Conservation (phyloP, 2,888 invertebrate genomes). For the Acrobasis consociella region DNA sequence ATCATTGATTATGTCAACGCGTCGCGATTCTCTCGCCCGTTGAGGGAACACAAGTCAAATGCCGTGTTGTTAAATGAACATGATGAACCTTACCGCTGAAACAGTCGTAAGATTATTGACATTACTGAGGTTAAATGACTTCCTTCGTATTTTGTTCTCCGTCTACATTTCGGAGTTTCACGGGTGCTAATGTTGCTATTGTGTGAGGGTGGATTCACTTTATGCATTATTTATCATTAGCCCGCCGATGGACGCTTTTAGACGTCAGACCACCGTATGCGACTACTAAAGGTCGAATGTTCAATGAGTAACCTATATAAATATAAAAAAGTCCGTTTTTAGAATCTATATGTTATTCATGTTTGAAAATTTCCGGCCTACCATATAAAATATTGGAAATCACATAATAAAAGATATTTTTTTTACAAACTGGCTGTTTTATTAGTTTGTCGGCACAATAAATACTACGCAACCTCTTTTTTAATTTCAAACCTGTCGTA, state of each 20-base stretch:
- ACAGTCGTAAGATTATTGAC: conserved; percentile 9
- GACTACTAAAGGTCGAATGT: neutral
- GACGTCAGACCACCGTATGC: neutral
- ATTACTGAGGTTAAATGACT: conserved; percentile 4
- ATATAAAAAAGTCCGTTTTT: neutral
- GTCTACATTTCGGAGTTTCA: neutral
- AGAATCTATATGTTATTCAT: neutral
- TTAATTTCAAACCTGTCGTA: conserved; percentile 5
- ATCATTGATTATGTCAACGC: too few relatives aligned
- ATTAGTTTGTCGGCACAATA: neutral
- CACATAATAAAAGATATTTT: neutral
- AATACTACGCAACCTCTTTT: neutral
- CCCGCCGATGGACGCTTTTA: conserved; percentile 1
- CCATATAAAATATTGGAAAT: neutral
- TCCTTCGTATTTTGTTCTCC: neutral
- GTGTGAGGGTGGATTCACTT: neutral
- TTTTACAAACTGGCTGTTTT: neutral
- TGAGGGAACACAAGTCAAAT: too few relatives aligned
- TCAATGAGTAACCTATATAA: neutral
- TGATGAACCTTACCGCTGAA: neutral
- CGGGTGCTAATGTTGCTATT: conserved; percentile 1
- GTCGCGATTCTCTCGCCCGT: too few relatives aligned
- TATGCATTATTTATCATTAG: neutral
- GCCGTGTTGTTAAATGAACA: too few relatives aligned
- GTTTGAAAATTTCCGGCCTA: neutral